phyloP scores from a whole-genome alignment of 2,888 invertebrate species.

The Sphaeridia pumilis region DNA sequence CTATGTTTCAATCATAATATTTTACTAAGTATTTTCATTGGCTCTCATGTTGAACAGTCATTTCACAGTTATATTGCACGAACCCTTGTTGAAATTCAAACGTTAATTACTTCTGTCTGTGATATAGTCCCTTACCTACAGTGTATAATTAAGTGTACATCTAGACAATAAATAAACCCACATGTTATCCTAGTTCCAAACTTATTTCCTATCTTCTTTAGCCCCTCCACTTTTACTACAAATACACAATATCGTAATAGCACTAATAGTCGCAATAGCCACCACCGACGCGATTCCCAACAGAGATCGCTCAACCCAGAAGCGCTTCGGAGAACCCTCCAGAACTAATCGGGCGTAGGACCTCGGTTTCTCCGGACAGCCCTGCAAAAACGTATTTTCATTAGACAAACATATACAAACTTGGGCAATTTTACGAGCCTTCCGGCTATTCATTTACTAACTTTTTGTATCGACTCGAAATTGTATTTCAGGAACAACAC shows the following conservation, averaged over 20 bases:
- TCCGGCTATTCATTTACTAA: too few species aligned
- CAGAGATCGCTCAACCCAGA: slow-evolving; percentile 33
- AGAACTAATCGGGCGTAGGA: slow-evolving; percentile 27
- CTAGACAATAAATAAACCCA: neutral
- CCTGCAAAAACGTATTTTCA: slow-evolving; percentile 17
- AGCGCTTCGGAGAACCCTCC: slow-evolving; percentile 25
- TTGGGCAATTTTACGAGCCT: neutral
- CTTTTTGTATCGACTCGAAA: slow-evolving; percentile 33
- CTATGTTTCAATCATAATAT: too few species aligned
- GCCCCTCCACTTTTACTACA: slow-evolving; percentile 19
- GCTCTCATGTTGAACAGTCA: too few species aligned
- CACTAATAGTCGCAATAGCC: slow-evolving; percentile 32
- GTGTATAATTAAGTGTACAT: neutral
- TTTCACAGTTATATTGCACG: too few species aligned
- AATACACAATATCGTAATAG: slow-evolving; percentile 32
- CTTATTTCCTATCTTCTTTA: slow-evolving; percentile 6
- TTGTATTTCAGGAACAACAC: slow-evolving; percentile 33
- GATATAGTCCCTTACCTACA: too few species aligned
- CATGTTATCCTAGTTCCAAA: neutral
- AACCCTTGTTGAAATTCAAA: too few species aligned
- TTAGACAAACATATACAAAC: neutral
- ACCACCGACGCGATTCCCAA: slow-evolving; percentile 33
- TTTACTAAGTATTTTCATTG: too few species aligned
- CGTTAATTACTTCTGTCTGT: too few species aligned
- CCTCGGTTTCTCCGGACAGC: slow-evolving; percentile 29